Evolutionary conservation across 2,888 invertebrate species (phyloP).

Genomic region (Lithophane leautieri): DNA sequence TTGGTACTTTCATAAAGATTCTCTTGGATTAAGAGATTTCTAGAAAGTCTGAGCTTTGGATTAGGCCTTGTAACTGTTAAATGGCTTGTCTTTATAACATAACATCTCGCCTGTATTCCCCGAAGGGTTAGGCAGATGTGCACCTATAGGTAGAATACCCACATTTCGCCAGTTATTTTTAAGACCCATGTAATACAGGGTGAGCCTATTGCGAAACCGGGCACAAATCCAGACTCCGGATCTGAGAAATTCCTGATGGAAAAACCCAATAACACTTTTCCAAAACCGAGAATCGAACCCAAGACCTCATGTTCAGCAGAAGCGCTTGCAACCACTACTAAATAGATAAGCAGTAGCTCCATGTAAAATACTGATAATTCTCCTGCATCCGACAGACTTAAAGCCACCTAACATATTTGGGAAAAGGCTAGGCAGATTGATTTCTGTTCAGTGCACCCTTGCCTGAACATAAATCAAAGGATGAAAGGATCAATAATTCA

Average conservation of each 20-base stretch:
- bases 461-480: no score
- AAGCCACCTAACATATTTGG: no score
- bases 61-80: not conserved
- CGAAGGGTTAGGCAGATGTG: not conserved
- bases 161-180: not conserved
- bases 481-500: not conserved
- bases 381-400: no score
- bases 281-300: not conserved
- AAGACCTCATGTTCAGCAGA: no score
- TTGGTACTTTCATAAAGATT: not conserved
- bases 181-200: not conserved
- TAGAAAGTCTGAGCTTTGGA: not conserved
- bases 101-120: not conserved
- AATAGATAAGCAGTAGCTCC: no score
- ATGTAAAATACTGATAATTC: no score
- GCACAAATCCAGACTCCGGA: not conserved
- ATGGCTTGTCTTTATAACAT: not conserved
- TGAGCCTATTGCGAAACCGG: not conserved
- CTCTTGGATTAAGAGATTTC: not conserved
- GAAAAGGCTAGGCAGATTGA: no score
- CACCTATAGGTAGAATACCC: not conserved
- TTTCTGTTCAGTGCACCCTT: no score
- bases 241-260: not conserved
- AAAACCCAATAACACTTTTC: not conserved
- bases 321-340: no score